These are phyloP conservation scores for Boulengeromyrus knoepffleri DNA, from an alignment of 2,113 vertebrate species.

Conservation along the genomic window DNA sequence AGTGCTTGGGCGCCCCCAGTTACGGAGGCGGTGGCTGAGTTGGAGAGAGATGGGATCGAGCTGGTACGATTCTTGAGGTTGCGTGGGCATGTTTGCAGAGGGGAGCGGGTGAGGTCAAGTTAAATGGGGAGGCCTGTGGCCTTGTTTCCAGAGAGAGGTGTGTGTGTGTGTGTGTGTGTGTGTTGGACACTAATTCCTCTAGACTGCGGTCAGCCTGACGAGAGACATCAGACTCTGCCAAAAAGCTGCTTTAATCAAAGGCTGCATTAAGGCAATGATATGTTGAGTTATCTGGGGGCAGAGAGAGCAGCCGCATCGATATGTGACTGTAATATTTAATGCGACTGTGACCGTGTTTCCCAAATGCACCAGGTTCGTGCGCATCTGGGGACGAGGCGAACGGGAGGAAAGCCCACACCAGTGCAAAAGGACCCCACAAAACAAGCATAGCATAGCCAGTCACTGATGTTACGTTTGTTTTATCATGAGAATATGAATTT, in stretches of 20 bases:
- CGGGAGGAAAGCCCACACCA: not conserved
- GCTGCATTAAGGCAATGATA: conserved; percentile 21
- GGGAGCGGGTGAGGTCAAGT: not conserved
- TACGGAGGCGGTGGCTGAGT: not conserved
- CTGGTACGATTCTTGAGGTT: not conserved
- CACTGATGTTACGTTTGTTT: not conserved
- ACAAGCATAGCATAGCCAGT: not conserved
- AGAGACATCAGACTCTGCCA: conserved; percentile 8
- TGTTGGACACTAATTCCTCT: not conserved
- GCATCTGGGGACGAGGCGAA: not conserved
- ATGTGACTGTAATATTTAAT: conserved; percentile 8
- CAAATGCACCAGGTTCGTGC: not conserved
- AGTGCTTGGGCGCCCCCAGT: not conserved
- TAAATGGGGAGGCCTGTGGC: not conserved
- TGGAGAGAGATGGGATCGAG: not conserved
- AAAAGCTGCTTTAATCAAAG: conserved; percentile 18
- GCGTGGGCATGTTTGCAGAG: not conserved
- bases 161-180: not conserved
- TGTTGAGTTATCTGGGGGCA: conserved; percentile 14
- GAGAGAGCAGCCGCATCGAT: conserved; percentile 3
- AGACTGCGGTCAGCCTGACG: conserved; percentile 2
- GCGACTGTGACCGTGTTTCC: conserved; percentile 1
- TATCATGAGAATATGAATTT: not conserved
- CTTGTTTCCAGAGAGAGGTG: not conserved
- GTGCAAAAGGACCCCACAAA: not conserved